Conservation (phyloP, 2,888 invertebrate species). For the Myopa testacea region DNA sequence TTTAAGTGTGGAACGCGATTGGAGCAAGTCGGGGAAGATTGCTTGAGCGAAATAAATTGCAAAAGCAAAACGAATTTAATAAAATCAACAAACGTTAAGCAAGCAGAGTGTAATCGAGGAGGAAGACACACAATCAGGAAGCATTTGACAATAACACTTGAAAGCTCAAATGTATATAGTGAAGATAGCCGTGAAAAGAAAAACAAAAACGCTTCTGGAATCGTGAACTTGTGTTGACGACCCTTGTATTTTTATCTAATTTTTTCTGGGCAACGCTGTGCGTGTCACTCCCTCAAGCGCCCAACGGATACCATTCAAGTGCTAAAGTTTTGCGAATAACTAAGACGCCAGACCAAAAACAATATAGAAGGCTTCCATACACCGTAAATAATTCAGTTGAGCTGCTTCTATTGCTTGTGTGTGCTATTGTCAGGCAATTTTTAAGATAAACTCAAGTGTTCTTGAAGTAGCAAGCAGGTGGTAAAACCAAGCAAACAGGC, state of each 20-base stretch:
- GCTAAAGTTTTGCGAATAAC: background rate
- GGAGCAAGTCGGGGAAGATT: background rate
- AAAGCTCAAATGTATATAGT: background rate
- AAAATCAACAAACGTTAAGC: background rate
- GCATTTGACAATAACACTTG: no score
- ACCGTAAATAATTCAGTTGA: background rate
- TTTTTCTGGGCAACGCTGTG: background rate
- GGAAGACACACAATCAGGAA: background rate
- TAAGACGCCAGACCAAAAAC: no score
- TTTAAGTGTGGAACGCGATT: slow-evolving; percentile 11
- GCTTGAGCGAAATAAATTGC: slow-evolving; percentile 1
- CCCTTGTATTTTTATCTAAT: background rate
- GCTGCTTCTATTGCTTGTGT: no score
- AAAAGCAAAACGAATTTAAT: background rate
- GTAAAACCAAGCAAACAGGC: background rate
- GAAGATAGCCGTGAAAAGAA: background rate
- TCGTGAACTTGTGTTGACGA: background rate
- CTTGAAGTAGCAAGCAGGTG: background rate
- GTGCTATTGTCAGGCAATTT: no score
- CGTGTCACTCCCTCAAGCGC: background rate
- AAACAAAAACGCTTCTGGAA: background rate
- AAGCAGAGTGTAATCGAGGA: background rate
- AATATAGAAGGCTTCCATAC: background rate
- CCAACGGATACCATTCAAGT: background rate
- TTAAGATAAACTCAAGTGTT: background rate